Conservation (phyloP, 2,797 vertebrate species). For the Botia kubotai region DNA sequence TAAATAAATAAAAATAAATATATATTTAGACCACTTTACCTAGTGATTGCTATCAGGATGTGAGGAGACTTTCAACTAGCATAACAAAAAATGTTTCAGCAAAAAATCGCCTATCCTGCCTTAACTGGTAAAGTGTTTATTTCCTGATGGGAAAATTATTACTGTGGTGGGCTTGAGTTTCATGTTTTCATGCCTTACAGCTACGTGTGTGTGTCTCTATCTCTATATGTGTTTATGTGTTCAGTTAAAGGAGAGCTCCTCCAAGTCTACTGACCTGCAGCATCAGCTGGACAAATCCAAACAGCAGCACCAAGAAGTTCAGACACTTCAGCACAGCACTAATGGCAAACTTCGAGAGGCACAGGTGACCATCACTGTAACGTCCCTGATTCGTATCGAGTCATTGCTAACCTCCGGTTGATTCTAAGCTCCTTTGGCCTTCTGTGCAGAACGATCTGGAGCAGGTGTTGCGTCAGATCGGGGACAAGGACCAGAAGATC, state of each 20-base stretch:
- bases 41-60: too few relatives aligned
- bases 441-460: conserved; percentile 91
- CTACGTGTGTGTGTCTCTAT: not conserved
- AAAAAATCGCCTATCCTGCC: too few relatives aligned
- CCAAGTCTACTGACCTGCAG: conserved; percentile 88
- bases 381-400: not conserved
- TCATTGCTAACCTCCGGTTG: not conserved
- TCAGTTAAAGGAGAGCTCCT: conserved; percentile 89
- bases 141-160: conserved; percentile 3
- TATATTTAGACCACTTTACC: too few relatives aligned
- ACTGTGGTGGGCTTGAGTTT: not conserved
- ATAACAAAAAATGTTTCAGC: too few relatives aligned
- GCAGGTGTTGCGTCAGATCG: conserved; percentile 96
- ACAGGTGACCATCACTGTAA: conserved; percentile 79
- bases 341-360: conserved; percentile 94
- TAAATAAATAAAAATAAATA: too few relatives aligned
- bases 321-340: conserved; percentile 91
- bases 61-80: too few relatives aligned
- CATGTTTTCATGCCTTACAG: not conserved
- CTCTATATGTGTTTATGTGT: conserved; percentile 11
- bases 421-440: conserved; percentile 11
- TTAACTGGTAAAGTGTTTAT: not conserved
- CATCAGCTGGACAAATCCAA: conserved; percentile 95
- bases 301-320: conserved; percentile 95
- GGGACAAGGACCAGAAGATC: conserved; percentile 99